Percentiles rank a stretch among this genome's conserved stretches.
phyloP scores from a whole-genome alignment of 64 coral and sea anemone genomes.

The Hydrozoanthus tunicans region DNA sequence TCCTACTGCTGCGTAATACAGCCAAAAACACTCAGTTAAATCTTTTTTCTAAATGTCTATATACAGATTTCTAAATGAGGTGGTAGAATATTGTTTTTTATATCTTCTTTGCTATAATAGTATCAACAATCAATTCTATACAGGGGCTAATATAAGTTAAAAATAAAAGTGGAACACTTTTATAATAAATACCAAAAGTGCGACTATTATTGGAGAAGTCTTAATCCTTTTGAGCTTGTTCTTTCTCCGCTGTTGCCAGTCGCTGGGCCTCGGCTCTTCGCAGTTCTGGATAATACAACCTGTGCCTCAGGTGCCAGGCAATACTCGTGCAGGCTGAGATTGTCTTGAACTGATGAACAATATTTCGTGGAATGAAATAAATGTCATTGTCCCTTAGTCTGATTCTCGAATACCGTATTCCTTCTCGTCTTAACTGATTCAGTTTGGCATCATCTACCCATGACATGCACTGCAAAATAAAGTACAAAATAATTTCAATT shows the following conservation, averaged over 20 bases:
- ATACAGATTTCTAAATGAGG: constrained; percentile 12
- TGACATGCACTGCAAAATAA: constrained; percentile 71
- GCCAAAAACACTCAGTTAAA: constrained; percentile 14
- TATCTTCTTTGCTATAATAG: constrained; percentile 8
- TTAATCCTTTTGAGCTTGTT: background rate
- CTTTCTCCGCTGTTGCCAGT: constrained; percentile 7
- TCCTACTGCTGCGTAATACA: constrained; percentile 8
- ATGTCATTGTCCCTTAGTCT: constrained; percentile 92
- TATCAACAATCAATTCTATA: constrained; percentile 12
- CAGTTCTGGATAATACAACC: constrained; percentile 84
- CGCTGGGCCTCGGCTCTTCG: constrained; percentile 47
- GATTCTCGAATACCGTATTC: constrained; percentile 82
- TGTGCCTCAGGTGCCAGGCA: constrained; percentile 98
- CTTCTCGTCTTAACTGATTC: constrained; percentile 93
- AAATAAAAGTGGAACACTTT: constrained; percentile 11
- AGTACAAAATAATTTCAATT: background rate
- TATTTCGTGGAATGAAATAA: constrained; percentile 97
- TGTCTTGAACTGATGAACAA: constrained; percentile 97
- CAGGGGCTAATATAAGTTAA: constrained; percentile 20
- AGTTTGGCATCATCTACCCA: constrained; percentile 99
- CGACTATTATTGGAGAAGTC: background rate
- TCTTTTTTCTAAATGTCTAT: constrained; percentile 30
- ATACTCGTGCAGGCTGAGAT: constrained; percentile 93
- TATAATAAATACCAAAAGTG: constrained; percentile 27
- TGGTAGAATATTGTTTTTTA: background rate